Evolutionary conservation across 2,113 vertebrate species (phyloP).

Genomic region (Pterocles burchelli): DNA sequence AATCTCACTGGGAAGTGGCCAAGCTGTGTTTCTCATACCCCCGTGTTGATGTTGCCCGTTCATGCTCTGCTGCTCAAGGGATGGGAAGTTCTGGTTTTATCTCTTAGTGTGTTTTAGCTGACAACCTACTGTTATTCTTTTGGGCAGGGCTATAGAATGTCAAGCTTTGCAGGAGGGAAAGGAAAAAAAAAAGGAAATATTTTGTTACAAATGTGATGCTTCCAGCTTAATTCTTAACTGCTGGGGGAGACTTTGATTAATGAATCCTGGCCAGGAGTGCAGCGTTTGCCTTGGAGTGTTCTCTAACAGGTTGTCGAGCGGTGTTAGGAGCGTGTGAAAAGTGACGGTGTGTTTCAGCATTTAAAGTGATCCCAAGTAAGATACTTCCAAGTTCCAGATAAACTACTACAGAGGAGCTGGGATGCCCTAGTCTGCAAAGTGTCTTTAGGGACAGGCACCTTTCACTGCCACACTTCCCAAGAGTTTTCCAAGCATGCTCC

Average conservation of each 20-base stretch:
- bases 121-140: not conserved
- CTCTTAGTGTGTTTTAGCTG: not conserved
- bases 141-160: not conserved
- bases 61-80: not conserved
- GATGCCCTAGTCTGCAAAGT: not conserved
- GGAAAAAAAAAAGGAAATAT: not conserved
- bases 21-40: not conserved
- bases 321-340: not conserved
- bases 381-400: not conserved
- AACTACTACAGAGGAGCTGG: not conserved
- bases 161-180: not conserved
- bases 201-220: not conserved
- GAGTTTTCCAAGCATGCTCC: not conserved
- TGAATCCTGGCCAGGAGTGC: not conserved
- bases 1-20: not conserved
- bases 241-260: not conserved
- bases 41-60: not conserved
- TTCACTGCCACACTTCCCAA: too few relatives aligned
- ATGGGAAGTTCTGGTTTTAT: not conserved
- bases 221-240: not conserved
- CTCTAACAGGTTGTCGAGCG: constrained; percentile 17
- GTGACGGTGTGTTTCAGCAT: not conserved
- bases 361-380: not conserved
- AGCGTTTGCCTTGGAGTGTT: not conserved
- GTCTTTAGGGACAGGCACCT: too few relatives aligned